Evolutionary conservation across 2,888 invertebrate species (phyloP).

Genomic region (Caprella mutica): DNA sequence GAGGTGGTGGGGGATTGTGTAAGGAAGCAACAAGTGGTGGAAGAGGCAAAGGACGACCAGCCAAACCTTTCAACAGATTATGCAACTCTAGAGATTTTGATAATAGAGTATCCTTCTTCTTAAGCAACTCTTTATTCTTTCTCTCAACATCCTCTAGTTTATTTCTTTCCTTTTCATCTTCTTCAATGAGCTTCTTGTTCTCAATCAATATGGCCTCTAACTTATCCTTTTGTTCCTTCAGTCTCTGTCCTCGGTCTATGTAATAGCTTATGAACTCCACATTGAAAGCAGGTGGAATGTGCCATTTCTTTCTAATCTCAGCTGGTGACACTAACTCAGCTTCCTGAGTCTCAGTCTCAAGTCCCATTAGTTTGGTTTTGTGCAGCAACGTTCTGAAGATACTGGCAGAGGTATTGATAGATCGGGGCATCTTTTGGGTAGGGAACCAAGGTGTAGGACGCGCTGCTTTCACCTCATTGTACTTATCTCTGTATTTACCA

Average conservation of each 20-base stretch:
- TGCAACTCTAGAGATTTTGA: constrained; percentile 31
- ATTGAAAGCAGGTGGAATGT: constrained; percentile 83
- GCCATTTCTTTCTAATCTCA: constrained; percentile 85
- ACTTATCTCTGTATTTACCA: constrained; percentile 68
- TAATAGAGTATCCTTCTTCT: constrained; percentile 24
- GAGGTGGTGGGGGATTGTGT: constrained; percentile 20
- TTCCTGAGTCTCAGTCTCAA: constrained; percentile 71
- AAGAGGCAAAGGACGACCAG: constrained; percentile 27
- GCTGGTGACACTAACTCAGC: constrained; percentile 66
- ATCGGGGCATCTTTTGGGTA: constrained; percentile 84
- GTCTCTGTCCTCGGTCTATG: constrained; percentile 71
- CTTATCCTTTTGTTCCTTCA: constrained; percentile 63
- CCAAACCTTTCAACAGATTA: constrained; percentile 27
- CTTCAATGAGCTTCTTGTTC: constrained; percentile 40
- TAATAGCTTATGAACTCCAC: constrained; percentile 92
- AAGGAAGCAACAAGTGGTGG: constrained; percentile 31
- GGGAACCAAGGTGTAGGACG: constrained; percentile 75
- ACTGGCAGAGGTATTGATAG: constrained; percentile 79
- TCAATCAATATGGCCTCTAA: constrained; percentile 51
- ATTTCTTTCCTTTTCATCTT: constrained; percentile 37
- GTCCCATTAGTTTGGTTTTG: constrained; percentile 83
- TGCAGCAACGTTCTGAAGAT: constrained; percentile 52
- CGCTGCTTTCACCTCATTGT: constrained; percentile 58
- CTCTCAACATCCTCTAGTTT: not conserved
- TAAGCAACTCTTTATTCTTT: constrained; percentile 17